These are phyloP conservation scores for Scotopteryx bipunctaria DNA, from an alignment of 2,888 invertebrate genomes.

Conservation along the genomic window DNA sequence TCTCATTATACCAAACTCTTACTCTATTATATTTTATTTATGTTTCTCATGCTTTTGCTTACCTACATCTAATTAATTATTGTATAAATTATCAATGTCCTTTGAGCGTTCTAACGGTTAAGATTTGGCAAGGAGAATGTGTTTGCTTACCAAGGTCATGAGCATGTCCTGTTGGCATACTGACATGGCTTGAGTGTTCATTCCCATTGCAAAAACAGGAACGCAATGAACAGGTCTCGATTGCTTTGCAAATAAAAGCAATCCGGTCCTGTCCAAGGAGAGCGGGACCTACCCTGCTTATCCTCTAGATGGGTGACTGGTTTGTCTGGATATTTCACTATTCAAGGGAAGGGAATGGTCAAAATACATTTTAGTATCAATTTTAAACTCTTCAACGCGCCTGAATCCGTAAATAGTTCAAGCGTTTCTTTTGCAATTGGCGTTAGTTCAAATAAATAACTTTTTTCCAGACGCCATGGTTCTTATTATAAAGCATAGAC, in stretches of 20 bases:
- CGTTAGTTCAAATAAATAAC: neutral
- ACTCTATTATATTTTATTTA: neutral
- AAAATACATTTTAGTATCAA: neutral
- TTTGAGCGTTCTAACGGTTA: conserved; percentile 33
- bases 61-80: conserved; percentile 14
- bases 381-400: neutral
- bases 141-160: conserved; percentile 61
- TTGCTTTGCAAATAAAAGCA: conserved; percentile 19
- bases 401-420: neutral
- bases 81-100: conserved; percentile 24
- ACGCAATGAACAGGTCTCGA: conserved; percentile 11
- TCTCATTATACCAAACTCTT: neutral
- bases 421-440: neutral
- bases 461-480: neutral
- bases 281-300: conserved; percentile 6
- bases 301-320: conserved; percentile 1
- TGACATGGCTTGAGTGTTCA: conserved; percentile 20
- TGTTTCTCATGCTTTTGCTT: neutral
- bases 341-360: neutral
- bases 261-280: conserved; percentile 26
- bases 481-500: neutral
- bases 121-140: conserved; percentile 64
- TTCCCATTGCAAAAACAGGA: conserved; percentile 23
- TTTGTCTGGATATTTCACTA: neutral
- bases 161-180: conserved; percentile 40